These are phyloP conservation scores for Catajapyx aquilonaris DNA, from an alignment of 1,140 invertebrate species.

Conservation along the genomic window DNA sequence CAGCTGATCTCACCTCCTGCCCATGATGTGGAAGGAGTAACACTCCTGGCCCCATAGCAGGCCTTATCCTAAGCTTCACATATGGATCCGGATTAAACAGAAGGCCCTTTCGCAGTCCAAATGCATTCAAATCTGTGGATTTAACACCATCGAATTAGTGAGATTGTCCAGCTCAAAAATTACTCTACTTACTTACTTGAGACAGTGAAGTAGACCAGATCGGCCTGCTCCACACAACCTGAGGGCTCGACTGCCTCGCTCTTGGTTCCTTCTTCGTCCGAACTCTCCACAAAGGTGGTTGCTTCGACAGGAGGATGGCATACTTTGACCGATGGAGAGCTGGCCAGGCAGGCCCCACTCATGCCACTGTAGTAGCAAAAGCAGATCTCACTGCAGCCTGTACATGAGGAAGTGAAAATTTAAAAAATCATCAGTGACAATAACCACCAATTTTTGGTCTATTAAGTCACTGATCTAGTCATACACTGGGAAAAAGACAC, in stretches of 20 bases:
- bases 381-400: slow-evolving; percentile 2
- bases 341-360: slow-evolving; percentile 1
- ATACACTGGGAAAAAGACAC: too few relatives aligned
- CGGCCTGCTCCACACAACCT: background rate
- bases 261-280: slow-evolving; percentile 1
- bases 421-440: background rate
- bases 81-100: slow-evolving; percentile 31
- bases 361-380: slow-evolving; percentile 2
- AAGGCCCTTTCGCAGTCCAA: slow-evolving; percentile 26
- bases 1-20: slow-evolving; percentile 19
- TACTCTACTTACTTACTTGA: slow-evolving; percentile 9
- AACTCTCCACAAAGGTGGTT: background rate
- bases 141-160: background rate
- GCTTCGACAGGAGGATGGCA: background rate
- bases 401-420: slow-evolving; percentile 1
- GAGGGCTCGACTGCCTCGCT: background rate
- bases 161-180: background rate
- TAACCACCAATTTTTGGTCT: too few relatives aligned
- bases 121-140: slow-evolving; percentile 21
- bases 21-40: slow-evolving; percentile 20
- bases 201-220: slow-evolving; percentile 10
- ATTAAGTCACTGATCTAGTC: too few relatives aligned
- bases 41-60: slow-evolving; percentile 14
- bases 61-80: slow-evolving; percentile 23
- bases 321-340: slow-evolving; percentile 1